phyloP scores from a whole-genome alignment of 2,113 vertebrate species.

The Tricholaema leucomelas region DNA sequence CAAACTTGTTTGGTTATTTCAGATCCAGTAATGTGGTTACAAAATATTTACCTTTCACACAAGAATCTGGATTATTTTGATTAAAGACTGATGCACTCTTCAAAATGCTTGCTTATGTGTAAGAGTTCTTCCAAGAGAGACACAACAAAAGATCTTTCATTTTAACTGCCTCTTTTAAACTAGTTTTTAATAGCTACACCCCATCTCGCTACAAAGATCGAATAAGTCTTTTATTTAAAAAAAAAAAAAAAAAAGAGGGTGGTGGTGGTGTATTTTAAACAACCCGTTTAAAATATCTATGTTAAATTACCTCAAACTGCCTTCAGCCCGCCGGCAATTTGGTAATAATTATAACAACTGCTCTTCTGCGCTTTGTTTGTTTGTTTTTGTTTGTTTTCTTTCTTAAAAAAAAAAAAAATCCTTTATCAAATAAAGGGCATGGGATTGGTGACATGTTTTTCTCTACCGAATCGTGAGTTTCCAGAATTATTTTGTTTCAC shows the following conservation, averaged over 20 bases:
- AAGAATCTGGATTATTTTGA: slow-evolving; percentile 65
- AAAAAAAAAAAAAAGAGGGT: neutral
- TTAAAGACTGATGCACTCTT: slow-evolving; percentile 28
- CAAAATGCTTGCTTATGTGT: slow-evolving; percentile 48
- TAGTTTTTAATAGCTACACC: neutral
- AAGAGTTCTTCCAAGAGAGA: neutral
- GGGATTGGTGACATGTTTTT: slow-evolving; percentile 44
- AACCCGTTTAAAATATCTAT: neutral
- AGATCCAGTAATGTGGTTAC: slow-evolving; percentile 40
- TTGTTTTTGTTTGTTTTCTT: neutral
- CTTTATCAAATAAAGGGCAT: slow-evolving; percentile 4
- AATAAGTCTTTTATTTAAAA: neutral
- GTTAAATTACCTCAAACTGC: neutral
- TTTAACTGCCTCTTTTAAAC: neutral
- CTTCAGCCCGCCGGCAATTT: neutral
- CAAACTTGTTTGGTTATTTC: slow-evolving; percentile 40
- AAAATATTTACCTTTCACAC: slow-evolving; percentile 66
- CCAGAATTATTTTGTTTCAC: slow-evolving; percentile 60
- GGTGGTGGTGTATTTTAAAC: neutral
- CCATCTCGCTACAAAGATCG: neutral
- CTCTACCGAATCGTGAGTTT: slow-evolving; percentile 25
- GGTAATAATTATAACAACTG: slow-evolving; percentile 11
- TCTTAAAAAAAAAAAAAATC: no score
- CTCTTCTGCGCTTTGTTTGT: neutral
- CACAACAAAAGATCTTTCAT: neutral